Conservation (phyloP, 2,888 invertebrate genomes). For the Arenicola marina region DNA sequence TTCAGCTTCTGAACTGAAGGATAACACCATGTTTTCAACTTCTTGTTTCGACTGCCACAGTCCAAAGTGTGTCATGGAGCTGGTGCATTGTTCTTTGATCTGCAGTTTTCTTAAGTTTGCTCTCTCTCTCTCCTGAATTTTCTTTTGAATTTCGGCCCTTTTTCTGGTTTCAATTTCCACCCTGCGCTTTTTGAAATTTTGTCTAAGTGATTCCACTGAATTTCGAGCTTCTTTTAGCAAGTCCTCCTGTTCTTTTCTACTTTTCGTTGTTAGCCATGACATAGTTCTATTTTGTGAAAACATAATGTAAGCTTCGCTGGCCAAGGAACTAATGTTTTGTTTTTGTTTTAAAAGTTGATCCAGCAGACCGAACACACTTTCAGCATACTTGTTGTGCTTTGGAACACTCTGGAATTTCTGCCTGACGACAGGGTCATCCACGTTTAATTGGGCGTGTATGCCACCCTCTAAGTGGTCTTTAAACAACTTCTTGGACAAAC, state of each 20-base stretch:
- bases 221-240: not conserved
- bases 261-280: constrained; percentile 2
- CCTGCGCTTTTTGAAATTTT: not conserved
- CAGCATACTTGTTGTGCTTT: constrained; percentile 9
- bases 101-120: too few species aligned
- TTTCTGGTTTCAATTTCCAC: not conserved
- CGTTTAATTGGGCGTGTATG: not conserved
- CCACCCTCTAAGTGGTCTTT: constrained; percentile 8
- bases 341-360: constrained; percentile 4
- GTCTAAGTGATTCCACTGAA: not conserved
- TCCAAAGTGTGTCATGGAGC: too few species aligned
- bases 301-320: constrained; percentile 11
- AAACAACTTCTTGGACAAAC: not conserved
- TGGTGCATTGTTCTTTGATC: too few species aligned
- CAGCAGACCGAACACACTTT: constrained; percentile 5
- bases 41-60: too few species aligned
- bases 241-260: not conserved
- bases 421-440: not conserved
- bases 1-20: too few species aligned
- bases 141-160: not conserved
- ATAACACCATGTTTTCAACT: too few species aligned
- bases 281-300: constrained; percentile 7
- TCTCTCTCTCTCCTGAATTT: too few species aligned
- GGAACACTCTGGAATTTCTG: constrained; percentile 1
- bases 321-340: constrained; percentile 10